Percentiles rank a stretch among this genome's conserved stretches.
Evolutionary conservation across 2,797 vertebrate species (phyloP).

Genomic region (Moxostoma hubbsi): DNA sequence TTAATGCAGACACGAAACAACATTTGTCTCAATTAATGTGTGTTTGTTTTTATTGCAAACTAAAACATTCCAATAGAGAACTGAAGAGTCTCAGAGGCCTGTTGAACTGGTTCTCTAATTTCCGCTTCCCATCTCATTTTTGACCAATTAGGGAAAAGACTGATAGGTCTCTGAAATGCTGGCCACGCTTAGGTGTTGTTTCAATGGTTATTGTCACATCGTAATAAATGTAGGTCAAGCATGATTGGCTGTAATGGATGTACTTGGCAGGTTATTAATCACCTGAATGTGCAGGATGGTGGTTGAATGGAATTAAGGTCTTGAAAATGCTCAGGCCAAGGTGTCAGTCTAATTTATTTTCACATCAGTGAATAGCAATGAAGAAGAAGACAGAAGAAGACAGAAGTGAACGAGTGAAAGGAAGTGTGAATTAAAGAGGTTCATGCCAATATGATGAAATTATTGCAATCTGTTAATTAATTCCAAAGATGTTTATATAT

Average conservation of each 20-base stretch:
- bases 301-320: constrained; percentile 29
- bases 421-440: constrained; percentile 29
- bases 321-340: constrained; percentile 27
- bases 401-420: not conserved
- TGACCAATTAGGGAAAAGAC: constrained; percentile 6
- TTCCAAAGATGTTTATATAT: not conserved
- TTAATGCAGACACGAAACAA: constrained; percentile 6
- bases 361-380: constrained; percentile 30
- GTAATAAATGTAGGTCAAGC: constrained; percentile 42
- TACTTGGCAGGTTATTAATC: constrained; percentile 46
- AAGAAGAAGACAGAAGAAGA: not conserved
- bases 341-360: constrained; percentile 46
- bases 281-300: constrained; percentile 26
- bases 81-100: not conserved
- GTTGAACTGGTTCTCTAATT: not conserved
- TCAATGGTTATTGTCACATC: constrained; percentile 25
- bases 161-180: constrained; percentile 10
- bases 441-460: constrained; percentile 36
- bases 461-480: constrained; percentile 17
- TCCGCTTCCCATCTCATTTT: constrained; percentile 17
- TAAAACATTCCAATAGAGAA: constrained; percentile 21
- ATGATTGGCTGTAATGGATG: constrained; percentile 41
- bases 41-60: constrained; percentile 21
- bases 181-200: constrained; percentile 14
- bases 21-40: constrained; percentile 7